Conservation (phyloP, 2,797 vertebrate genomes). For the Huso huso region DNA sequence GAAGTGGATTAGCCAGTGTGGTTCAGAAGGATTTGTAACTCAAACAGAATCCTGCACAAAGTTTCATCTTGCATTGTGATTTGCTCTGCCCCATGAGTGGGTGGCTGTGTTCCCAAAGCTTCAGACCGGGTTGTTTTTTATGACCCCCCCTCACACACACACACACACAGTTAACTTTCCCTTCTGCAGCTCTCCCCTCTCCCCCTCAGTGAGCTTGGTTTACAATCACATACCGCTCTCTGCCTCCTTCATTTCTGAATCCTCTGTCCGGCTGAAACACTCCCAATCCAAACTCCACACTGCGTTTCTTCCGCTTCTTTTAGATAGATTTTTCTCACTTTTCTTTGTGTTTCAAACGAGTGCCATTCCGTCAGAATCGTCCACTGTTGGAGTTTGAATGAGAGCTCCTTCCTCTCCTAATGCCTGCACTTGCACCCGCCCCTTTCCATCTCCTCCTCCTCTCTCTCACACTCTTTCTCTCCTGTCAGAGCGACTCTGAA, state of each 20-base stretch:
- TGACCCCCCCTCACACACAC: background rate
- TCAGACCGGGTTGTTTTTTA: no score
- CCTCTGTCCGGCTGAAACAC: background rate
- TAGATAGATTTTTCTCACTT: background rate
- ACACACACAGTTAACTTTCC: background rate
- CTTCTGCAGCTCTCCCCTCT: background rate
- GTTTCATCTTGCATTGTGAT: no score
- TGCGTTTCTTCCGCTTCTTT: no score
- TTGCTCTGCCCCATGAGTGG: no score
- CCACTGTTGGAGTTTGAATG: constrained; percentile 16
- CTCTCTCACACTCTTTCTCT: background rate
- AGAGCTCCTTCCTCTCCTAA: constrained; percentile 11
- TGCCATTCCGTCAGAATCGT: no score
- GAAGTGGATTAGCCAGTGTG: background rate
- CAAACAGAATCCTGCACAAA: background rate
- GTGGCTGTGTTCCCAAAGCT: no score
- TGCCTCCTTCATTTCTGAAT: constrained; percentile 16
- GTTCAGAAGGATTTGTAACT: background rate
- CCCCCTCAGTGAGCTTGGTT: background rate
- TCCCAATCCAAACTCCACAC: no score
- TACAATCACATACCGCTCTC: constrained; percentile 12
- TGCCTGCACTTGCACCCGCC: constrained; percentile 3
- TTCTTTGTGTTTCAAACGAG: constrained; percentile 13
- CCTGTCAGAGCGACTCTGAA: background rate
- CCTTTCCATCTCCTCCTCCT: background rate